Conservation (phyloP, 2,888 invertebrate species). For the Anodontia alba region DNA sequence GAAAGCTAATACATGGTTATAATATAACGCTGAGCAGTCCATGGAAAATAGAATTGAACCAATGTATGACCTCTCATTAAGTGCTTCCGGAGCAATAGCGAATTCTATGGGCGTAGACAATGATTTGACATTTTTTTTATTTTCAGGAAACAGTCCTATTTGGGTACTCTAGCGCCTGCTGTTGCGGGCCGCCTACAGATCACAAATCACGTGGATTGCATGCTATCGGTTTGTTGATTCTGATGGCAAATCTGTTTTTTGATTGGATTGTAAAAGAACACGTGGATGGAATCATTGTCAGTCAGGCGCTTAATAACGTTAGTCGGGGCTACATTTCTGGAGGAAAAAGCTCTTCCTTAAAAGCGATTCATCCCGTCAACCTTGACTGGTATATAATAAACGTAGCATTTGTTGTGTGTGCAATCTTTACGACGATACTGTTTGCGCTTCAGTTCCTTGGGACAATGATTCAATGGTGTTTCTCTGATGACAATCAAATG, state of each 20-base stretch:
- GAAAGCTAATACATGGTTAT: too few species aligned
- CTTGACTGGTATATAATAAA: background rate
- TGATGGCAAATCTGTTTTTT: constrained; percentile 6
- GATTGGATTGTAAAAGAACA: background rate
- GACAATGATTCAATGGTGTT: background rate
- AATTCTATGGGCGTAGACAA: too few species aligned
- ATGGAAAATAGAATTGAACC: too few species aligned
- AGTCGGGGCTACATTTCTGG: background rate
- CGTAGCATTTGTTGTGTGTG: background rate
- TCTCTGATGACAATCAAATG: background rate
- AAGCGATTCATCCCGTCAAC: background rate
- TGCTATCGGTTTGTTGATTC: background rate
- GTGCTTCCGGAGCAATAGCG: too few species aligned
- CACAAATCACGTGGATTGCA: background rate
- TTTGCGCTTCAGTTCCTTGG: background rate
- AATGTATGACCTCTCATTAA: too few species aligned
- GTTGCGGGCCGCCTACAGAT: background rate
- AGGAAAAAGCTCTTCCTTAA: background rate
- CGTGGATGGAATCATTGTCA: background rate
- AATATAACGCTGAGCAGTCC: too few species aligned
- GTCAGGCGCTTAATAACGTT: background rate
- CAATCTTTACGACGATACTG: background rate
- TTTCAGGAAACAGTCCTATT: too few species aligned
- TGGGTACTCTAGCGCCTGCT: background rate
- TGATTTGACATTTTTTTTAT: too few species aligned